Percentiles rank a stretch among this genome's conserved stretches.
Conservation (phyloP, 2,113 vertebrate species). For the Speoplatyrhinus poulsoni region DNA sequence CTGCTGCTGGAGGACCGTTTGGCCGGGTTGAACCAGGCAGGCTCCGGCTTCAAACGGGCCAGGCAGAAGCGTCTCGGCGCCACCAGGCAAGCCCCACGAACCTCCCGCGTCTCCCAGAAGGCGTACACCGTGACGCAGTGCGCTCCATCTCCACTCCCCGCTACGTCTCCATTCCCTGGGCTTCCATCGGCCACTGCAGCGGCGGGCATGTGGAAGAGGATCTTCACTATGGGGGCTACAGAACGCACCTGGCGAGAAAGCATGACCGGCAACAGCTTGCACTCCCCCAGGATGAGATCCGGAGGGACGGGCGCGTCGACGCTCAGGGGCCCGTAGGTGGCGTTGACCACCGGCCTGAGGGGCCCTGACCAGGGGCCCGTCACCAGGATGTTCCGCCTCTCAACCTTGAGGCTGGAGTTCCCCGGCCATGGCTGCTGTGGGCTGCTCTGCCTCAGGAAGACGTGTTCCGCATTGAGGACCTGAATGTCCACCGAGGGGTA, state of each 20-base stretch:
- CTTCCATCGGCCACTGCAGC: conserved; percentile 49
- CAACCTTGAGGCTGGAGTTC: conserved; percentile 83
- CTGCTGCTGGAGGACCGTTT: conserved; percentile 70
- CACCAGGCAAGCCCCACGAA: conserved; percentile 81
- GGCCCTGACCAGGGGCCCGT: conserved; percentile 70
- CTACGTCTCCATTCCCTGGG: conserved; percentile 32
- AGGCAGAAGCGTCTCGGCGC: conserved; percentile 82
- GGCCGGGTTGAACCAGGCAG: conserved; percentile 82
- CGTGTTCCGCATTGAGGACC: conserved; percentile 81
- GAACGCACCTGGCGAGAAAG: conserved; percentile 79
- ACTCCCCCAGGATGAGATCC: conserved; percentile 79
- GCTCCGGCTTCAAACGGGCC: conserved; percentile 81
- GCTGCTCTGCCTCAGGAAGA: conserved; percentile 84
- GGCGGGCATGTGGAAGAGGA: conserved; percentile 85
- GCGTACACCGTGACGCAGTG: conserved; percentile 87
- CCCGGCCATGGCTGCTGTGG: conserved; percentile 75
- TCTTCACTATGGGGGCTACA: conserved; percentile 79
- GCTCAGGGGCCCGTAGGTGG: conserved; percentile 84
- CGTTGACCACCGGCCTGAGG: conserved; percentile 76
- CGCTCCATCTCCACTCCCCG: conserved; percentile 43
- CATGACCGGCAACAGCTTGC: conserved; percentile 79
- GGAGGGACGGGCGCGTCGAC: conserved; percentile 77
- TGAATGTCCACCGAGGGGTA: conserved; percentile 82
- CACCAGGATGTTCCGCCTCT: conserved; percentile 84
- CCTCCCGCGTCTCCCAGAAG: conserved; percentile 84